Evolutionary conservation across 2,113 vertebrate genomes (phyloP), one percentile per base, ranked within the genome.

Genomic region (Apodemus speciosus): DNA sequence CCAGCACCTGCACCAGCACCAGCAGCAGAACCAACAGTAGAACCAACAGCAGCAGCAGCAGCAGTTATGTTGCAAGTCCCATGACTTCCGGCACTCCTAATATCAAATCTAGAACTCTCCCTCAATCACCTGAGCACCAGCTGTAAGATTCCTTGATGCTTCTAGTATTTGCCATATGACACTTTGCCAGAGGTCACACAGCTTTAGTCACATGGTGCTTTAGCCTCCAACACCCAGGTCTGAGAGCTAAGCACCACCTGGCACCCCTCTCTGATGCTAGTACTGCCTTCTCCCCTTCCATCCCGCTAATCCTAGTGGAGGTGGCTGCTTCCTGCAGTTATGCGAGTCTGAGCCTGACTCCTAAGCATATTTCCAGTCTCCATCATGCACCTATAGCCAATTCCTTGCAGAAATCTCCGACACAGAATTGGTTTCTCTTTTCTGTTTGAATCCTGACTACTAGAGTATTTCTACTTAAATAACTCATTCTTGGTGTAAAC

Each of bases 401-500:
- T 72, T 38, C 9, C 58, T n/a, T 72, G 9, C 43, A 66, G 60
- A 92, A 80, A 80, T 49, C n/a, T 85, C 88, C 69, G 21, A 5
- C 73, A 83, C 43, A n/a, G 68, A 73, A 20, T 35, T 75, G 75
- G 27, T 60, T 93, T 94, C 90, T 91, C 85, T 88, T 49, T 83
- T 49, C 81, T 83, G 49, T 68, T 77, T 83, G 77, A 71, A 81
- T 30, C 15, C 60, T 68, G 21, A 85, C 51, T 30, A 85, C 40
- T 38, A 81, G 75, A 68, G n/a, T 64, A 71, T n/a, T 90, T 90
- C 58, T 92, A 77, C 64, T 85, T 53, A 76, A 85, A 71, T 46
- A 46, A 85, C 14, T 92, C 71, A 90, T 90, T 66, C 90, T 90
- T 79, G 87, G 49, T 76, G 60, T 88, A 75, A 89, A 53, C 66